Evolutionary conservation across 2,888 invertebrate genomes (phyloP).

Genomic region (Trissonchulus sp.): DNA sequence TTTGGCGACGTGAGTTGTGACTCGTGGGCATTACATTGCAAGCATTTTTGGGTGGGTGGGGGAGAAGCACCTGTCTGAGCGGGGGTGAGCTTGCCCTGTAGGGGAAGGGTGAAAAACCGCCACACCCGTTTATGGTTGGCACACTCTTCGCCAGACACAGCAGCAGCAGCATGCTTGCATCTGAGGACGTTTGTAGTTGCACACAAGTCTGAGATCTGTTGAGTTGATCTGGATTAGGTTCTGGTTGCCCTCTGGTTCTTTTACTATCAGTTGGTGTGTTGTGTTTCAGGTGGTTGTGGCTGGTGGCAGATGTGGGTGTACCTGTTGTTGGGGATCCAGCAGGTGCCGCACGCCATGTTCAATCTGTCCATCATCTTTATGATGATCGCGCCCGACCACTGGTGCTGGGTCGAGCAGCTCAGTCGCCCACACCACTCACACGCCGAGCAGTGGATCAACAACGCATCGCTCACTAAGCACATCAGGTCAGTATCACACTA

Average conservation of each 20-base stretch:
- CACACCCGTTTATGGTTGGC: no score
- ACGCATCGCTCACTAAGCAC: not conserved
- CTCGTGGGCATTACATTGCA: not conserved
- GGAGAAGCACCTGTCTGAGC: no score
- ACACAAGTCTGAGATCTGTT: no score
- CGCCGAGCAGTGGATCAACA: conserved; percentile 17
- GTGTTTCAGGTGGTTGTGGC: conserved; percentile 46
- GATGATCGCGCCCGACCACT: conserved; percentile 51
- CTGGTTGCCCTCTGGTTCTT: no score
- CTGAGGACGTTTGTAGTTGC: no score
- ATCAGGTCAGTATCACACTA: conserved; percentile 19
- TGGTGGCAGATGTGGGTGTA: conserved; percentile 53
- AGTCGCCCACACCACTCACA: not conserved
- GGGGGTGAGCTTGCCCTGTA: no score
- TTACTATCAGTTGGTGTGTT: not conserved
- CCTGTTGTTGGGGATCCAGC: conserved; percentile 48
- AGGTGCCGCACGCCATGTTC: conserved; percentile 52
- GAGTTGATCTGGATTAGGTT: no score
- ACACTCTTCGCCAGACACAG: no score
- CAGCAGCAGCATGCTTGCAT: no score
- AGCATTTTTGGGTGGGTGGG: not conserved
- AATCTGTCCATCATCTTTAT: conserved; percentile 50
- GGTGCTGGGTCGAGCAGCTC: conserved; percentile 39
- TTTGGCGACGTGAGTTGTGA: no score
- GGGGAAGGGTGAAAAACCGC: no score